phyloP scores from a whole-genome alignment of 2,797 vertebrate species.

The Lophotriccus pileatus region DNA sequence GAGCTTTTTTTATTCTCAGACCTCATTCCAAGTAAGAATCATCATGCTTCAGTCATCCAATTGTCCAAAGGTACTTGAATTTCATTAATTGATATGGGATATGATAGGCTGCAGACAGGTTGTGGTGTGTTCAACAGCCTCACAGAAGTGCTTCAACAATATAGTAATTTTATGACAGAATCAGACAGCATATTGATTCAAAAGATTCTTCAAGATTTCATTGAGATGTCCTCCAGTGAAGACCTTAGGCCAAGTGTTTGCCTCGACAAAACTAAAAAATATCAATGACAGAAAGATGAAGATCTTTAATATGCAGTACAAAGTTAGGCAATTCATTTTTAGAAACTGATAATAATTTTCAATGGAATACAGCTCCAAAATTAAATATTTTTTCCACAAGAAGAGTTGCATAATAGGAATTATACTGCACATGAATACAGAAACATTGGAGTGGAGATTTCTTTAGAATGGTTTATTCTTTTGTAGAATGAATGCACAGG shows the following conservation, averaged over 20 bases:
- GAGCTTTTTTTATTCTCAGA: not conserved
- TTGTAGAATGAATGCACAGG: not conserved
- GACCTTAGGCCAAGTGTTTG: not conserved
- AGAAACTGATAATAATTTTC: not conserved
- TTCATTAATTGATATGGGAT: not conserved
- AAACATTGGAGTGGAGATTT: not conserved
- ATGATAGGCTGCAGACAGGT: not conserved
- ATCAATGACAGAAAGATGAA: not conserved
- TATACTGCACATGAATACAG: not conserved
- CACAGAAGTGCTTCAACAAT: not conserved
- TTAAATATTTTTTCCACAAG: not conserved
- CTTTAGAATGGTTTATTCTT: not conserved
- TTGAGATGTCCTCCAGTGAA: not conserved
- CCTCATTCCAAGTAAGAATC: not conserved
- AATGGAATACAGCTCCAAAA: not conserved
- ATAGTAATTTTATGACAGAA: not conserved
- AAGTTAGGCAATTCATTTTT: not conserved
- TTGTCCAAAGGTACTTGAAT: not conserved
- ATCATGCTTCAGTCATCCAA: not conserved
- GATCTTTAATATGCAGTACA: not conserved
- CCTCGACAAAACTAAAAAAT: not conserved
- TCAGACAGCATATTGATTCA: not conserved
- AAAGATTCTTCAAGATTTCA: not conserved
- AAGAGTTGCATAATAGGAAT: not conserved
- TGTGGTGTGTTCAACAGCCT: not conserved